Percentiles rank a stretch among this genome's conserved stretches.
Conservation (phyloP, 2,113 vertebrate species). For the Rattus norvegicus region GRCr8 NC_086024.1:137236501-137237000, state of each 20-base stretch:
- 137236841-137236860: not conserved
- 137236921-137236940: not conserved
- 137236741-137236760: too few relatives aligned
- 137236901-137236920: fast-evolving
- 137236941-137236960: not conserved
- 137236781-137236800: not conserved
- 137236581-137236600: not conserved
- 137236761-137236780: not conserved
- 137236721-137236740: not conserved
- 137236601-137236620: fast-evolving
- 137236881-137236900: not conserved
- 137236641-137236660: not conserved
- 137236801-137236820: not conserved
- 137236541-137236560: too few relatives aligned
- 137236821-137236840: not conserved
- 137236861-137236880: not conserved
- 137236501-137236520: not conserved
- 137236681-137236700: not conserved
- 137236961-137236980: not conserved
- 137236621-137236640: not conserved
- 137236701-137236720: not conserved
- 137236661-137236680: not conserved
- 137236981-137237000: fast-evolving
- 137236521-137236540: not conserved
- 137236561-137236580: not conserved